These are phyloP conservation scores for Dorcus hopei DNA, from an alignment of 2,888 invertebrate species.

Conservation along the genomic window DNA sequence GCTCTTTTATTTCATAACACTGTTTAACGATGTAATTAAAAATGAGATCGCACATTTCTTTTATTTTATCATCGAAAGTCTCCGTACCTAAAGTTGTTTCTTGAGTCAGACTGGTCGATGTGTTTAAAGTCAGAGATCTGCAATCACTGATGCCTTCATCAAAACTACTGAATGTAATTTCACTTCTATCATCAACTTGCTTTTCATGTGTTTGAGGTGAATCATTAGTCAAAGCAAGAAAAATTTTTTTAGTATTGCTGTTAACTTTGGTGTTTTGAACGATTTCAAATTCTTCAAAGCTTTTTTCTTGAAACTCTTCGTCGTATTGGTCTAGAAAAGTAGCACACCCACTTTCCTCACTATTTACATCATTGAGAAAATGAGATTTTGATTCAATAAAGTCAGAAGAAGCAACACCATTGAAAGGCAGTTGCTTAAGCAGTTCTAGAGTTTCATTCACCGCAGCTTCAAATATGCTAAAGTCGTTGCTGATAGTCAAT, in stretches of 20 bases:
- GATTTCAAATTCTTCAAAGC: too few relatives aligned
- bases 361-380: not conserved
- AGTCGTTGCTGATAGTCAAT: slow-evolving; percentile 15
- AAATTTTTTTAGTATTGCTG: too few relatives aligned
- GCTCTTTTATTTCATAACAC: slow-evolving; percentile 38
- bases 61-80: slow-evolving; percentile 20
- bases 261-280: too few relatives aligned
- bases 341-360: slow-evolving; percentile 24
- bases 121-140: not conserved
- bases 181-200: not conserved
- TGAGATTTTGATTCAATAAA: too few relatives aligned
- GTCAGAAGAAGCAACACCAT: not conserved
- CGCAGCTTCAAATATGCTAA: slow-evolving; percentile 14
- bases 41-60: slow-evolving; percentile 32
- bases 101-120: not conserved
- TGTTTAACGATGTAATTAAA: slow-evolving; percentile 39
- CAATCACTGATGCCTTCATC: slow-evolving; percentile 37
- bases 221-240: too few relatives aligned
- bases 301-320: not conserved
- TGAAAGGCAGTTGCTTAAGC: slow-evolving; percentile 15
- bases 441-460: slow-evolving; percentile 19
- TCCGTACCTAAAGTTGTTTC: not conserved
- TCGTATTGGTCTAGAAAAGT: slow-evolving; percentile 14
- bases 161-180: not conserved
- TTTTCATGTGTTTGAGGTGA: not conserved